Conservation (phyloP, 2,113 vertebrate genomes). For the Podiceps cristatus region DNA sequence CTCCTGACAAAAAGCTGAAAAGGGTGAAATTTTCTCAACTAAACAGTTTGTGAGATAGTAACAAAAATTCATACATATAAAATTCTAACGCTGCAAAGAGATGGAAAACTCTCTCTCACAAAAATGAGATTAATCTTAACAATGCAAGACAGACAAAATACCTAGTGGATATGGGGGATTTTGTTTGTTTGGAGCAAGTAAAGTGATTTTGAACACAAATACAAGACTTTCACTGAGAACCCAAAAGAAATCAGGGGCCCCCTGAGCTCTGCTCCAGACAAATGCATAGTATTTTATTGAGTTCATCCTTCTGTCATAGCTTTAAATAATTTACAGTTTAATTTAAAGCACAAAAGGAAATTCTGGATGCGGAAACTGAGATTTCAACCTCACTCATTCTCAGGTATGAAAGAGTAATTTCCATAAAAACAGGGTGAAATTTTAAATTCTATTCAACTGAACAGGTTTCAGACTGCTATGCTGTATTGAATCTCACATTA, state of each 20-base stretch:
- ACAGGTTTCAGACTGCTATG: background rate
- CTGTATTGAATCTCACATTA: background rate
- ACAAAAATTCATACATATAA: background rate
- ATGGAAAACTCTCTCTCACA: background rate
- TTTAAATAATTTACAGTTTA: background rate
- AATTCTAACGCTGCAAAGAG: background rate
- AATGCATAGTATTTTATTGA: background rate
- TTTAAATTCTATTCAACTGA: background rate
- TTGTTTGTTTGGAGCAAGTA: background rate
- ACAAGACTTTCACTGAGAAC: background rate
- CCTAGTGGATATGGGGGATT: background rate
- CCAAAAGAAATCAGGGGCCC: background rate
- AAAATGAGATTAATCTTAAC: background rate
- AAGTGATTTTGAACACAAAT: slow-evolving; percentile 11
- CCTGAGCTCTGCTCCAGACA: background rate
- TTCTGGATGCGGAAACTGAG: background rate
- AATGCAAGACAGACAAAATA: background rate
- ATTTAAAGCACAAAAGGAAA: background rate
- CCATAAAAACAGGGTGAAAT: background rate
- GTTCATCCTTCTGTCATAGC: background rate
- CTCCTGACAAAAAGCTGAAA: background rate
- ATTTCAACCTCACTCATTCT: background rate
- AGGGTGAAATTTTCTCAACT: background rate
- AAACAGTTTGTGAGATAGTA: background rate
- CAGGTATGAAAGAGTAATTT: background rate